These are phyloP conservation scores for Poecilus cupreus DNA, from an alignment of 2,888 invertebrate species.

Conservation along the genomic window DNA sequence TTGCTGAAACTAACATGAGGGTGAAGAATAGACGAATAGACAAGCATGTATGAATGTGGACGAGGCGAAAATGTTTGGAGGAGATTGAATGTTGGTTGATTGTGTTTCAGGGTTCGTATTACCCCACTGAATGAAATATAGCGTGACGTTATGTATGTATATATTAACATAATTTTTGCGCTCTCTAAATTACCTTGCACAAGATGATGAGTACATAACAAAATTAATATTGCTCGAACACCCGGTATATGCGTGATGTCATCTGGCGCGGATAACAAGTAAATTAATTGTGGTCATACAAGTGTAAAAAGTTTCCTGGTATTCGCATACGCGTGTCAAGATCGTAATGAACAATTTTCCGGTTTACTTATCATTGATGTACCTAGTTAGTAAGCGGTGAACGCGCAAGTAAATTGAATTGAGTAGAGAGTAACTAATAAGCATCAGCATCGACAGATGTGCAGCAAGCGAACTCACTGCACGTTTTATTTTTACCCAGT, in stretches of 20 bases:
- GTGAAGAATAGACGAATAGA: too few species aligned
- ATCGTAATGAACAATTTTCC: constrained; percentile 34
- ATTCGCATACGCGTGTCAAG: neutral
- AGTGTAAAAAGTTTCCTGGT: constrained; percentile 23
- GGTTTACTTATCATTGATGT: constrained; percentile 33
- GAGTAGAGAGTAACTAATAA: constrained; percentile 23
- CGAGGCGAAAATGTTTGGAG: too few species aligned
- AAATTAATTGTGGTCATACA: constrained; percentile 30
- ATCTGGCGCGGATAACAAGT: constrained; percentile 31
- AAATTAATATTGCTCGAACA: constrained; percentile 11
- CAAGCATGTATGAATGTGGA: too few species aligned
- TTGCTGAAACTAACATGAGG: too few species aligned
- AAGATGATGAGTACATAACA: neutral
- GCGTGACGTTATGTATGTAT: too few species aligned
- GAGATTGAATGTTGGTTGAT: too few species aligned
- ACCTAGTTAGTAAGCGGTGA: constrained; percentile 7
- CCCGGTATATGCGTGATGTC: constrained; percentile 8
- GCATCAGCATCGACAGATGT: constrained; percentile 33
- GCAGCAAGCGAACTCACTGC: constrained; percentile 1
- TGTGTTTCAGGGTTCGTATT: too few species aligned
- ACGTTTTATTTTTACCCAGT: constrained; percentile 35
- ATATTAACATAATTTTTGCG: neutral
- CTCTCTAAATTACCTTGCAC: neutral
- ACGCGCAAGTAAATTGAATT: constrained; percentile 32
- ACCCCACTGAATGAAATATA: too few species aligned